phyloP scores from a whole-genome alignment of 1,140 invertebrate species.

The Nymphalis io region DNA sequence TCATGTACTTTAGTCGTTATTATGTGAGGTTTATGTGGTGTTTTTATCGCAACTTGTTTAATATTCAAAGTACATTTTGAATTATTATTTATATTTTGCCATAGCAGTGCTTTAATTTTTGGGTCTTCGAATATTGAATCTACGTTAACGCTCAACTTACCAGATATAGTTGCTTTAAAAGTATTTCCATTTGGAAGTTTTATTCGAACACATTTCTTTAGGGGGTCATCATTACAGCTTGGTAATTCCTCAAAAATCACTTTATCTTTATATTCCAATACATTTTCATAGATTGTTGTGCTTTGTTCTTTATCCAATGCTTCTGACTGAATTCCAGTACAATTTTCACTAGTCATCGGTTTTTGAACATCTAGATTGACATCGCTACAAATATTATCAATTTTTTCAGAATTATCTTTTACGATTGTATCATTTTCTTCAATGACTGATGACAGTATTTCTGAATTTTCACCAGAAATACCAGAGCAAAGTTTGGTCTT shows the following conservation, averaged over 20 bases:
- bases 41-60: constrained; percentile 46
- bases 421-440: neutral
- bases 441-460: neutral
- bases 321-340: neutral
- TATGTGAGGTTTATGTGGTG: constrained; percentile 27
- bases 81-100: constrained; percentile 45
- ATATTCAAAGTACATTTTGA: constrained; percentile 62
- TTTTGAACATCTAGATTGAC: neutral
- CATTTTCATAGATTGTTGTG: neutral
- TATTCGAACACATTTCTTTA: constrained; percentile 53
- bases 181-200: constrained; percentile 59
- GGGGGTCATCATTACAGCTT: constrained; percentile 37
- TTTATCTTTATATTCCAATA: constrained; percentile 26
- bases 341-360: neutral
- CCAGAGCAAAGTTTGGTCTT: neutral
- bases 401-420: neutral
- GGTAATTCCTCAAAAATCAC: constrained; percentile 44
- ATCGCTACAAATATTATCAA: neutral
- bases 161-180: constrained; percentile 62
- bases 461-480: neutral
- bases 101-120: constrained; percentile 48
- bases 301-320: neutral
- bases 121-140: constrained; percentile 59
- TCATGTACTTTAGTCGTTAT: constrained; percentile 25
- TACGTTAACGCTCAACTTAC: constrained; percentile 50